Conservation (phyloP, 1,140 invertebrate species). For the Centruroides vittatus region DNA sequence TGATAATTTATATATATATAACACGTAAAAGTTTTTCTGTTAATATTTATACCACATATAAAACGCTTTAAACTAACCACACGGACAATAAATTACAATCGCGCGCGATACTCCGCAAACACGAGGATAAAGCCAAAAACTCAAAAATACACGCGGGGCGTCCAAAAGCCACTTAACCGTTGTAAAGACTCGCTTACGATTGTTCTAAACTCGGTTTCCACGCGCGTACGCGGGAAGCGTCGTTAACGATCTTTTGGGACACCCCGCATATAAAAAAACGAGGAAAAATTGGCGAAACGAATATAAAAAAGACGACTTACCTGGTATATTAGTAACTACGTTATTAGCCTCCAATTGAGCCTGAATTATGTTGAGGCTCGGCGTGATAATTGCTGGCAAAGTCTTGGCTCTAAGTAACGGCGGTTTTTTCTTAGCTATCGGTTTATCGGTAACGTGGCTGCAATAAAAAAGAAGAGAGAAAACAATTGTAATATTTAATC, state of each 20-base stretch:
- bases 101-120: too few relatives aligned
- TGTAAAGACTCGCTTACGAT: too few relatives aligned
- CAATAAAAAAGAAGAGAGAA: slow-evolving; percentile 5
- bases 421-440: slow-evolving; percentile 23
- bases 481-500: not conserved
- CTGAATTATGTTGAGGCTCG: slow-evolving; percentile 65
- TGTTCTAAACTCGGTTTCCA: too few relatives aligned
- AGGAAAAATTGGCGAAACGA: not conserved
- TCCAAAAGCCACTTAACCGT: too few relatives aligned
- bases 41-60: too few relatives aligned
- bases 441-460: slow-evolving; percentile 16
- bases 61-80: too few relatives aligned
- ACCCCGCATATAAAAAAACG: not conserved
- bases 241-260: not conserved
- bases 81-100: too few relatives aligned
- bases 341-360: slow-evolving; percentile 28
- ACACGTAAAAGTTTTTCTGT: too few relatives aligned
- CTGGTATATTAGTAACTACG: not conserved
- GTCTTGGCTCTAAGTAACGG: slow-evolving; percentile 68
- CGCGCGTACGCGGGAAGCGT: too few relatives aligned
- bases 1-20: too few relatives aligned
- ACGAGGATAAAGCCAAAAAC: too few relatives aligned
- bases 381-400: slow-evolving; percentile 73
- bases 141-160: too few relatives aligned
- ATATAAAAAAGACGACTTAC: not conserved